Conservation (phyloP, 2,113 vertebrate genomes). For the Mus musculus region GRCm39 chr17:93507001-93507500, state of each 20-base stretch:
- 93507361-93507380: conserved; percentile 31
- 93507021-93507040: conserved; percentile 78
- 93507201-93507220: conserved; percentile 15
- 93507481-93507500: conserved; percentile 96
- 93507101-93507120: neutral
- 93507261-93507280: neutral
- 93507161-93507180: neutral
- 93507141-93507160: neutral
- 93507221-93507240: conserved; percentile 47
- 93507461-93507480: conserved; percentile 93
- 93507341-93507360: neutral
- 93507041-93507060: conserved; percentile 82
- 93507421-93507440: conserved; percentile 84
- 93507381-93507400: conserved; percentile 59
- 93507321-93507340: neutral
- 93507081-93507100: no score
- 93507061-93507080: conserved; percentile 64
- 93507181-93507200: neutral
- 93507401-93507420: conserved; percentile 72
- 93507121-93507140: neutral
- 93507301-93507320: neutral
- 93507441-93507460: conserved; percentile 95
- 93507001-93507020: conserved; percentile 69
- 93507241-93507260: neutral
- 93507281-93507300: conserved; percentile 35